Conservation (phyloP, 2,113 vertebrate species). For the Caretta caretta region DNA sequence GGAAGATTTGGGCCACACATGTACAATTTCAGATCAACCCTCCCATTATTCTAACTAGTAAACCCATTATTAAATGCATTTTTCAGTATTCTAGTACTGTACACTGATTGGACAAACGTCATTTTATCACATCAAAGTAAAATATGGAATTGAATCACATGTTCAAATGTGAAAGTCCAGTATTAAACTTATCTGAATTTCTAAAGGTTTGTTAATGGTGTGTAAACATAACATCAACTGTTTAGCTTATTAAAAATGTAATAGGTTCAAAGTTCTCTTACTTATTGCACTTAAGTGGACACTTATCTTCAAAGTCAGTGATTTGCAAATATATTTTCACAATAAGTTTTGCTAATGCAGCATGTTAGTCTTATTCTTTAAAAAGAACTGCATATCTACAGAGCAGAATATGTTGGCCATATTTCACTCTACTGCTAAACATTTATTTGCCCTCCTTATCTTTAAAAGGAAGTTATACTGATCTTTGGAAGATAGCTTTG, state of each 20-base stretch:
- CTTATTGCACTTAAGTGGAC: conserved; percentile 25
- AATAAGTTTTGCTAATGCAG: not conserved
- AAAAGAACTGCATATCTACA: not conserved
- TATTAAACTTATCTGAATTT: conserved; percentile 3
- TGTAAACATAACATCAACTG: conserved; percentile 3
- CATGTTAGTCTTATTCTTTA: conserved; percentile 24
- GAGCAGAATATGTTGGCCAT: not conserved
- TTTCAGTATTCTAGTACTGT: not conserved
- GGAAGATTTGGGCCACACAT: not conserved
- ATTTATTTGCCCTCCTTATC: not conserved
- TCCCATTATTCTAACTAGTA: not conserved
- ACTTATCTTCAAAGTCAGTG: conserved; percentile 47
- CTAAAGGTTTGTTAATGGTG: not conserved
- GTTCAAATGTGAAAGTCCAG: not conserved
- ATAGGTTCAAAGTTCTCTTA: conserved; percentile 46
- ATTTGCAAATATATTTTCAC: conserved; percentile 36
- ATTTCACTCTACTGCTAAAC: not conserved
- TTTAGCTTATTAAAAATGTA: conserved; percentile 35
- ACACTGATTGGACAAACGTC: not conserved
- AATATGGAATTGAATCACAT: not conserved
- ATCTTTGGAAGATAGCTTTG: not conserved
- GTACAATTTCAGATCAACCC: not conserved
- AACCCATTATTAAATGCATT: not conserved
- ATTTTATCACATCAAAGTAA: not conserved
- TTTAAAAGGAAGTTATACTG: not conserved